Base-by-base conservation (phyloP, 2,113 vertebrate genomes). In the Spea multiplicata region DNA sequence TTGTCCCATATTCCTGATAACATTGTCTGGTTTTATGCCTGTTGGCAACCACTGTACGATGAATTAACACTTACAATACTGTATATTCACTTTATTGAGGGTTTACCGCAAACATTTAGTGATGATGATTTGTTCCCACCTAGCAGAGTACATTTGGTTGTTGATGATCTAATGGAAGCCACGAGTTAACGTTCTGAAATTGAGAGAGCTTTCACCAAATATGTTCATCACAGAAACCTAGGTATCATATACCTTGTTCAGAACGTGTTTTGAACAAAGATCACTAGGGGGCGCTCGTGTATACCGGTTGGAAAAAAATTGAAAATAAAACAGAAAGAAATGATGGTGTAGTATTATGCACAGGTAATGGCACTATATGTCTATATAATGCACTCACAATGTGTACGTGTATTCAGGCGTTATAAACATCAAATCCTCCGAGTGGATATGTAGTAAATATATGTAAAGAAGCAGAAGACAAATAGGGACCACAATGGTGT, bases 1-100 rank as follows among this genome's bases (percentile, higher is more conserved):
- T 30, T 73, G 44, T 73, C 57, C 14, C 55, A 73, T 44, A 73
- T 16, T 47, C 71, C 71, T 8, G 44, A 47, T 47, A 73, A 73
- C 44, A 44, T 62, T 12, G 13, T 61, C 61, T 73, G 52, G 71
- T 61, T 45, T 72, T 44, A 67, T 46, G 66, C 66, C 4, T 67
- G 66, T 55, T 72, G 70, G 50, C 70, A 72, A 62, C 13, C 13
- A 4, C 3, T 73, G 45, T 73, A 73, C 47, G 44, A 73, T 48
- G 52, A 73, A 9, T 12, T 61, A 5, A 46, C 10, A 7, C 5
- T 3, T 47, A 6, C 6, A n/a, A 48, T 73, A 44, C 6, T 6
- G 4, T 7, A 59, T 8, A 73, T 73, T 10, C 12, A 14, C 4
- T 73, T 73, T 16, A 73, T 73, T 6, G 66, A 67, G 13, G 55